phyloP scores from a whole-genome alignment of 1,140 invertebrate species.

The Pantala flavescens region DNA sequence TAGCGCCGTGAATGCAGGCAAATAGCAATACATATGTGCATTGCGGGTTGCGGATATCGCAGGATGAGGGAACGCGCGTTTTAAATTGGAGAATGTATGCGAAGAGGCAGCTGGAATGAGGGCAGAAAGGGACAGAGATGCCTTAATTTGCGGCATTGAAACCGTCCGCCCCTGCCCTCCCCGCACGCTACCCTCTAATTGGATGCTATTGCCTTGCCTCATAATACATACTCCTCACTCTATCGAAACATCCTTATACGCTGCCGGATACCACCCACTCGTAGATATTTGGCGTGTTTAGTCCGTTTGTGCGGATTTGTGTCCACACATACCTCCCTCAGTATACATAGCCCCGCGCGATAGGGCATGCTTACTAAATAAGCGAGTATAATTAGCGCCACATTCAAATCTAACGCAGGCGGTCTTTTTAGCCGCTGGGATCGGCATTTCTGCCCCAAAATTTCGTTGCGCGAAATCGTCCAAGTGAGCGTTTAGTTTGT shows the following conservation, averaged over 20 bases:
- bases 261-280: neutral
- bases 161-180: neutral
- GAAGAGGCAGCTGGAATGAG: neutral
- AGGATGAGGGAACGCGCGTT: neutral
- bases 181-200: neutral
- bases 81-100: no score
- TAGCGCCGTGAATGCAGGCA: neutral
- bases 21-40: neutral
- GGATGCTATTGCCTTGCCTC: neutral
- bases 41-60: neutral
- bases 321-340: neutral
- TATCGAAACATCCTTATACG: slow-evolving; percentile 12
- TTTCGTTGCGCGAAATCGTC: no score
- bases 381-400: no score
- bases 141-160: slow-evolving; percentile 6
- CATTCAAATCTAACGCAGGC: neutral
- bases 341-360: neutral
- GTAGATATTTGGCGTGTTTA: slow-evolving; percentile 9
- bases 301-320: neutral
- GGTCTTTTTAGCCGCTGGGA: neutral
- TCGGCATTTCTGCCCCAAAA: no score
- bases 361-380: no score
- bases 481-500: no score
- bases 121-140: neutral
- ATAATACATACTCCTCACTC: neutral